Evolutionary conservation across 2,113 vertebrate genomes (phyloP), one percentile per base, ranked within the genome.

Genomic region (Thalassarche chlororhynchos): DNA sequence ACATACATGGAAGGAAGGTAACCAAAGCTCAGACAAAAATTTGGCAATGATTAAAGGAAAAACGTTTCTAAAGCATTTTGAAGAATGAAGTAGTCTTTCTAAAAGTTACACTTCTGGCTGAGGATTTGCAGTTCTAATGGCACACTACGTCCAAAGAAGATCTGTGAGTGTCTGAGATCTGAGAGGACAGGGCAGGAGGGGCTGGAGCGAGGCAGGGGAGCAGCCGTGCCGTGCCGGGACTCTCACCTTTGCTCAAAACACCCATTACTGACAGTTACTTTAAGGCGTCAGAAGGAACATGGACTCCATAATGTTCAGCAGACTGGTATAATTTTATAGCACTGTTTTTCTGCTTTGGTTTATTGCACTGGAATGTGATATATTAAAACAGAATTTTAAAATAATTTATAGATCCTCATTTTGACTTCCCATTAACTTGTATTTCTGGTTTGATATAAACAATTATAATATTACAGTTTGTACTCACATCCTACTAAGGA

Each of bases 391-490:
- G 81, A 72, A 29, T 84, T 92, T 70, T 12, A 40, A 57, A 82
- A 49, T 54, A 81, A 89, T 87, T 60, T 84, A 71, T 83, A 74
- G 89, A 85, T 55, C 26, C 58, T 89, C 71, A 94, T 84, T 85
- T 69, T 90, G 29, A 90, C 32, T 90, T 94, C 24, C 58, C 52
- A 81, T 93, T 83, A 88, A 62, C 26, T 95, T 94, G 60, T 76
- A 38, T 90, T 97, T 94, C 83, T 92, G 47, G 49, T 87, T 97
- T 91, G 92, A 94, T 88, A 89, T 19, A 78, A 66, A 51, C 21
- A 93, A 96, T 93, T 94, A 89, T 94, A 93, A 92, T 74, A 77
- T 61, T 84, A 54, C 80, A 89, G 87, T 90, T 95, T 91, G 92
- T 92, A 96, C 68, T 72, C 46, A 47, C 54, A 93, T 89, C 23